Percentiles rank a stretch among this genome's conserved stretches.
Conservation (phyloP, 2,797 vertebrate genomes). For the Sebastes nivosus region DNA sequence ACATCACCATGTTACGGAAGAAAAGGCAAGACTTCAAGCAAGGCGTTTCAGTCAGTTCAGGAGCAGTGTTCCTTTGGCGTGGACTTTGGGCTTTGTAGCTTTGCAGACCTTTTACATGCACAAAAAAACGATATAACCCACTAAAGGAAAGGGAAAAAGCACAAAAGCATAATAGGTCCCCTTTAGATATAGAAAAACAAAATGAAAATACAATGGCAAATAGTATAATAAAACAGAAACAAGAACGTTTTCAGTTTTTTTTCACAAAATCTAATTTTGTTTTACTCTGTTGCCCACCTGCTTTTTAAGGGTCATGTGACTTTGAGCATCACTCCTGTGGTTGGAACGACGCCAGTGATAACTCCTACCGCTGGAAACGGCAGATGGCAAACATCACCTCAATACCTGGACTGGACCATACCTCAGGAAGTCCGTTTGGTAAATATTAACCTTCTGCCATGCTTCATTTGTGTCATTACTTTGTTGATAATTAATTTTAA, state of each 20-base stretch:
- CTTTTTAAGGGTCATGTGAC: constrained; percentile 72
- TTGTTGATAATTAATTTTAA: neutral
- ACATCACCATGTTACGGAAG: too few species aligned
- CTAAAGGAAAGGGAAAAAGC: too few species aligned
- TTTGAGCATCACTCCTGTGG: constrained; percentile 81
- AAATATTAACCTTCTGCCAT: constrained; percentile 15
- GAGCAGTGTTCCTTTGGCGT: too few species aligned
- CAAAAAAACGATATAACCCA: too few species aligned
- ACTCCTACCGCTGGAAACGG: constrained; percentile 62
- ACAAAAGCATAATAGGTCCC: too few species aligned
- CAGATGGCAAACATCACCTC: constrained; percentile 77
- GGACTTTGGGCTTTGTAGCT: too few species aligned
- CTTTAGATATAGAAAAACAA: neutral
- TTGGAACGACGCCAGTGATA: constrained; percentile 65
- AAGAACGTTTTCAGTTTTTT: neutral
- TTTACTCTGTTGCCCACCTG: neutral
- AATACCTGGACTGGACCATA: constrained; percentile 79
- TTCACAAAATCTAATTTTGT: neutral
- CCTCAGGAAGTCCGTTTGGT: constrained; percentile 74
- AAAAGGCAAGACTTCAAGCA: too few species aligned
- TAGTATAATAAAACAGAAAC: neutral
- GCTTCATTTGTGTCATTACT: neutral
- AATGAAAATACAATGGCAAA: neutral
- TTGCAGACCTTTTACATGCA: too few species aligned
- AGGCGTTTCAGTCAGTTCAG: too few species aligned